phyloP scores from a whole-genome alignment of 1,140 invertebrate species.

The Calephelis nemesis region DNA sequence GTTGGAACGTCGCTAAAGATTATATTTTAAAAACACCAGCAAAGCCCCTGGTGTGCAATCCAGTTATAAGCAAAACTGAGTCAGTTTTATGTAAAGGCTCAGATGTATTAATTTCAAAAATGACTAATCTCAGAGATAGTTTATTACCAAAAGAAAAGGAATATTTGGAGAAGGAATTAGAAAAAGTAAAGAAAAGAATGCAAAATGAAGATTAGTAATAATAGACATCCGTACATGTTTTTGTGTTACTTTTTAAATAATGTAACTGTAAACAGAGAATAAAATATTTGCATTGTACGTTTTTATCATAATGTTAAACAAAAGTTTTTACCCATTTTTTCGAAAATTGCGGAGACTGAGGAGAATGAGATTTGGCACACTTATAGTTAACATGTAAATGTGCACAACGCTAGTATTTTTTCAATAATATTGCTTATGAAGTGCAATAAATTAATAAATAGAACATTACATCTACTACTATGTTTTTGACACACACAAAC shows the following conservation, averaged over 20 bases:
- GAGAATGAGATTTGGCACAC: too few relatives aligned
- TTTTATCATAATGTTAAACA: too few relatives aligned
- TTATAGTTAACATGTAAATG: too few relatives aligned
- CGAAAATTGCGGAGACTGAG: too few relatives aligned
- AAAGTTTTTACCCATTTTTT: too few relatives aligned
- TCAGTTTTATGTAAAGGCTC: conserved; percentile 30
- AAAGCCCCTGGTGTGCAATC: conserved; percentile 51
- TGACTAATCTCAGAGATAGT: conserved; percentile 43
- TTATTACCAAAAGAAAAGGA: conserved; percentile 47
- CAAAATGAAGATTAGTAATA: neutral
- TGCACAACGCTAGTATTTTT: too few relatives aligned
- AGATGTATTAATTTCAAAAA: conserved; percentile 33
- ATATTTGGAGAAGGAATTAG: conserved; percentile 57
- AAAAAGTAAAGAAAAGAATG: conserved; percentile 41
- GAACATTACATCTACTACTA: too few relatives aligned
- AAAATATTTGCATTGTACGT: too few relatives aligned
- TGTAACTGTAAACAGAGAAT: too few relatives aligned
- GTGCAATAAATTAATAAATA: too few relatives aligned
- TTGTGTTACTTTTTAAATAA: neutral
- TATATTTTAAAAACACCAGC: conserved; percentile 40
- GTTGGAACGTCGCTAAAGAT: conserved; percentile 52
- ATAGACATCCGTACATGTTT: neutral
- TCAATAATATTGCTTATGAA: too few relatives aligned
- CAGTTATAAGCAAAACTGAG: conserved; percentile 47
- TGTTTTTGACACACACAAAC: too few relatives aligned